Evolutionary conservation across 2,888 invertebrate genomes (phyloP).

Genomic region (Stegophylla sp.): DNA sequence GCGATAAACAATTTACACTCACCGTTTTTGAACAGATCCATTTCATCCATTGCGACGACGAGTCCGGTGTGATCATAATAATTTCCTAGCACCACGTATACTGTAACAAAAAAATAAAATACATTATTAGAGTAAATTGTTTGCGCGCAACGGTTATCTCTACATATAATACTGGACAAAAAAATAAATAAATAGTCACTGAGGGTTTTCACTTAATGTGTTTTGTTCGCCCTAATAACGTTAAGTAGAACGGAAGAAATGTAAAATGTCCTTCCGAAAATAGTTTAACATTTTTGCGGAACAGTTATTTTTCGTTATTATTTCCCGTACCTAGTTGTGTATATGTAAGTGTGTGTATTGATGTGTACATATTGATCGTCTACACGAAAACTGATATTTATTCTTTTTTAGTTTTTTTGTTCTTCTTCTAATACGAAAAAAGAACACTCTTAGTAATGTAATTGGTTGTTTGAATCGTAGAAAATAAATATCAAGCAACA

Average conservation of each 20-base stretch:
- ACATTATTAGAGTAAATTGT: background rate
- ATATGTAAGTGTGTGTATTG: too few relatives aligned
- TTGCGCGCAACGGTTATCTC: background rate
- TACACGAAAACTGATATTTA: too few relatives aligned
- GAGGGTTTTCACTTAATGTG: constrained; percentile 1
- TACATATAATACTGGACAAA: background rate
- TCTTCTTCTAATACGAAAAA: background rate
- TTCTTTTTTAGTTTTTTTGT: background rate
- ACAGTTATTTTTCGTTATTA: constrained; percentile 11
- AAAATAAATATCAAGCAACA: too few relatives aligned
- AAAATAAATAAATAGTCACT: constrained; percentile 6
- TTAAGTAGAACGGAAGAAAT: constrained; percentile 23
- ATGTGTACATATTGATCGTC: too few relatives aligned
- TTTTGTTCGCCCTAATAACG: constrained; percentile 28
- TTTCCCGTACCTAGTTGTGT: background rate
- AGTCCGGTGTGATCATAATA: constrained; percentile 90
- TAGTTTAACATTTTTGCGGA: background rate
- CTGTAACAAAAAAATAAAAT: constrained; percentile 68
- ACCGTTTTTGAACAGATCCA: constrained; percentile 82
- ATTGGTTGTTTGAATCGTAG: too few relatives aligned
- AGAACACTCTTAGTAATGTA: too few relatives aligned
- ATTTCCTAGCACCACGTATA: constrained; percentile 88
- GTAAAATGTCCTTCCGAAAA: background rate
- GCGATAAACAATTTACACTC: constrained; percentile 62
- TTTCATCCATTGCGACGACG: constrained; percentile 84